Evolutionary conservation across 2,797 vertebrate genomes (phyloP).

Genomic region (Benthosema pterotum): DNA sequence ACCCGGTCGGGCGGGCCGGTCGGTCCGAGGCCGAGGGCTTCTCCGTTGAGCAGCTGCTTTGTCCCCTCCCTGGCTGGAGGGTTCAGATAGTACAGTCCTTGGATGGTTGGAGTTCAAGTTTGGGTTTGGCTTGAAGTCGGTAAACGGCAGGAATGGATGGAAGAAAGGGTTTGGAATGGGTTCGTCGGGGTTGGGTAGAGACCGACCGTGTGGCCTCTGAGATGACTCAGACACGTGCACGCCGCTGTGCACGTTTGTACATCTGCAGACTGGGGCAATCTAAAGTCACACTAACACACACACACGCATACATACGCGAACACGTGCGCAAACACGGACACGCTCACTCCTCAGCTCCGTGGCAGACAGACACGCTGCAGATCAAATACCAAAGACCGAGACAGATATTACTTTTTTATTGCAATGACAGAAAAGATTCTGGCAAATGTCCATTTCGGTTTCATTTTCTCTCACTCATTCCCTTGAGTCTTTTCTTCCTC

Average conservation of each 20-base stretch:
- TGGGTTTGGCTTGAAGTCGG: constrained; percentile 5
- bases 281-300: constrained; percentile 18
- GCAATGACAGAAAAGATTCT: too few relatives aligned
- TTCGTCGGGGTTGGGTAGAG: constrained; percentile 13
- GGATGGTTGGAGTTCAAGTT: constrained; percentile 13
- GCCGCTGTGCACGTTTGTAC: constrained; percentile 11
- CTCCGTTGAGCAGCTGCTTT: constrained; percentile 43
- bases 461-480: too few relatives aligned
- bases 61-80: constrained; percentile 15
- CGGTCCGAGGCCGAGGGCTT: constrained; percentile 51
- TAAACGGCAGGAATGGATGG: not conserved
- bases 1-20: too few relatives aligned
- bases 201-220: constrained; percentile 36
- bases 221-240: constrained; percentile 15
- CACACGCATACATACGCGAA: constrained; percentile 1
- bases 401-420: too few relatives aligned
- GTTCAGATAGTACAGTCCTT: constrained; percentile 7
- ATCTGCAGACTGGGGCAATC: not conserved
- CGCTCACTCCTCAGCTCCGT: not conserved
- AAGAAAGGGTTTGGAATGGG: too few relatives aligned
- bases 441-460: too few relatives aligned
- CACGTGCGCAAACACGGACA: not conserved
- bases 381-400: too few relatives aligned
- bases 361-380: too few relatives aligned
- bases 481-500: too few relatives aligned